A percentile compares a stretch with the other conserved stretches of the same genome.
These are phyloP conservation scores for Calliphora vomitoria DNA, from an alignment of 2,888 invertebrate genomes.

Conservation along the genomic window DNA sequence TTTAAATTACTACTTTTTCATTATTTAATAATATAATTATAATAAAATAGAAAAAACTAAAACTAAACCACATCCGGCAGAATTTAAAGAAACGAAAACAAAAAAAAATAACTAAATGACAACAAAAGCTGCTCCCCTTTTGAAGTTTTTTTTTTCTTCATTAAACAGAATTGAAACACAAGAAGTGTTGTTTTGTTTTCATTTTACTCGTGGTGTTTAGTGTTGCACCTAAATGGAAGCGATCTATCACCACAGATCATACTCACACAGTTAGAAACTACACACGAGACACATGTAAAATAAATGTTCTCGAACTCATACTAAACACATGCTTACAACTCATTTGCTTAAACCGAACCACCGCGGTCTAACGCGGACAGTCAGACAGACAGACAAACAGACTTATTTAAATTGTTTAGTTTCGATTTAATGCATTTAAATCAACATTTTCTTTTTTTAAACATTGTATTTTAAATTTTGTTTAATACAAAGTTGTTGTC, in stretches of 20 bases:
- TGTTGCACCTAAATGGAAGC: conserved; percentile 49
- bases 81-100: conserved; percentile 45
- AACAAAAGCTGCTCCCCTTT: conserved; percentile 68
- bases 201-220: conserved; percentile 27
- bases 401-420: conserved; percentile 50
- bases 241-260: conserved; percentile 55
- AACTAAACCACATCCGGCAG: conserved; percentile 71
- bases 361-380: not conserved
- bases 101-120: conserved; percentile 45
- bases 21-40: conserved; percentile 56
- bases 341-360: conserved; percentile 24
- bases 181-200: conserved; percentile 54
- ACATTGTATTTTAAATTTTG: conserved; percentile 69
- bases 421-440: conserved; percentile 68
- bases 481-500: conserved; percentile 30
- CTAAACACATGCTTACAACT: conserved; percentile 50
- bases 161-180: conserved; percentile 36
- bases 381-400: conserved; percentile 4
- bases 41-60: conserved; percentile 13
- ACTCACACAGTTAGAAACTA: conserved; percentile 40
- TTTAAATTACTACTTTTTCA: conserved; percentile 53
- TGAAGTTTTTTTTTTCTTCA: conserved; percentile 12
- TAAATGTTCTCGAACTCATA: conserved; percentile 51
- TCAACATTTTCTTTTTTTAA: conserved; percentile 76
- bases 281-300: conserved; percentile 65